Evolutionary conservation across 2,888 invertebrate genomes (phyloP), one percentile per base, ranked within the genome.

Genomic region (Rosalia funebris): DNA sequence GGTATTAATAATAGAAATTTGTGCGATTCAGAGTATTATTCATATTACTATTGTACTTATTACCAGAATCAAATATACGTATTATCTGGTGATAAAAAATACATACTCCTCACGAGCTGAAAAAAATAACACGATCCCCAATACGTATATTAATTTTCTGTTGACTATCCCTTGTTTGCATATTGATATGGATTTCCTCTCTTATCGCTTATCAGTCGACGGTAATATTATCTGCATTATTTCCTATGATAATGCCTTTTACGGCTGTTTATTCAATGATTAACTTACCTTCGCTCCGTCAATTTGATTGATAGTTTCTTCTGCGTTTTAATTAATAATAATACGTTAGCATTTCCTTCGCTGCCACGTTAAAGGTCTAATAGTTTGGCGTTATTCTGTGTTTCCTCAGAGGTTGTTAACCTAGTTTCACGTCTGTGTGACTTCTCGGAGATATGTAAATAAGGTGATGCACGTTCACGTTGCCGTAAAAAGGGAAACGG

Each of bases 171-270:
- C 34, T 7, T 50, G 50, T 50, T 39, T 50, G 36, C 12, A 39
- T 39, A 39, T 25, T 31, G 50, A 50, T 50, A 50, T 39, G 25
- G 25, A 16, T 50, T 50, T 50, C 50, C 50, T 50, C 34, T 34
- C 39, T 39, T 50, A 50, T 50, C 50, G 15, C n/a, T 12, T 12
- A 10, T 12, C n/a, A n/a, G n/a, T n/a, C n/a, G n/a, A n/a, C 17
- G 50, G 36, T 48, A 48, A 48, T 16, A 17, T 39, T 50, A 50
- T 50, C 50, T 39, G 20, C 37, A 14, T 19, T 37, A 48, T 48
- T 17, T 37, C 20, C 12, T 20, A 37, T n/a, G 25, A 39, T 37
- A 39, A 31, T 16, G 39, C 50, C 25, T 50, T 36, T 50, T 25
- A 50, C 39, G 50, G 14, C 19, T 50, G 50, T 50, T 50, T 39